Base-by-base conservation (phyloP, 2,888 invertebrate species). In the Meta bourneti region DNA sequence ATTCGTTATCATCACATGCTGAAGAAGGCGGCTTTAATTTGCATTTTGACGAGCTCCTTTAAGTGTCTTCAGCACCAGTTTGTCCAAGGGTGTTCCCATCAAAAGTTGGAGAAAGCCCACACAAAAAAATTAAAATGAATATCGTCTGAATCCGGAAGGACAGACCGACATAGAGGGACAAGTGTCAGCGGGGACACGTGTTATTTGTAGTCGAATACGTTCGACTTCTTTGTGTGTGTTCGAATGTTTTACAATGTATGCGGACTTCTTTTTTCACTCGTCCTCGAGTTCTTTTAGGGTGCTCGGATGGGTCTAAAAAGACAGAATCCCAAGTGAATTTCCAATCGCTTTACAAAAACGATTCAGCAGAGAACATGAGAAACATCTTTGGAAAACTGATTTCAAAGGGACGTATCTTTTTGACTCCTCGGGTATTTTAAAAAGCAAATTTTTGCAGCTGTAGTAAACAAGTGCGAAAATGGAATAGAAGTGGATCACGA, bases 31-130 rank as follows among this genome's bases (percentile, higher is more conserved):
- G 16, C 9, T 69, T 49, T 78, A 77, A 85, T 85, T 85, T 85
- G 69, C 77, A 85, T 85, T 85, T 85, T 85, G 85, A 85, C 69
- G 77, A 77, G 75, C 70, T 85, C 49, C 20, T 78, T 70, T 49
- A 78, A 77, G 51, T 85, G 69, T 48, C 77, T 48, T n/a, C 11
- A 48, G 51, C 78, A 77, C 16, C n/a, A 61, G n/a, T 61, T 85
- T 79, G 61, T 77, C 69, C 79, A 61, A 51, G 9, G 51, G 72
- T 70, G 61, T 81, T 84, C 48, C 34, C 74, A 54, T 81, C 70
- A 81, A 70, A 77, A 77, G 49, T 51, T 54, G 13, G 9, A 84
- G n/a, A 75, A 71, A 75, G 20, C 75, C 51, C 13, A 54, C 54
- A 48, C 48, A 84, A 61, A 16, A 20, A 52, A 7, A 70, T 83